Conservation (phyloP, 1,140 invertebrate genomes). For the Drosophila ohnishii region DNA sequence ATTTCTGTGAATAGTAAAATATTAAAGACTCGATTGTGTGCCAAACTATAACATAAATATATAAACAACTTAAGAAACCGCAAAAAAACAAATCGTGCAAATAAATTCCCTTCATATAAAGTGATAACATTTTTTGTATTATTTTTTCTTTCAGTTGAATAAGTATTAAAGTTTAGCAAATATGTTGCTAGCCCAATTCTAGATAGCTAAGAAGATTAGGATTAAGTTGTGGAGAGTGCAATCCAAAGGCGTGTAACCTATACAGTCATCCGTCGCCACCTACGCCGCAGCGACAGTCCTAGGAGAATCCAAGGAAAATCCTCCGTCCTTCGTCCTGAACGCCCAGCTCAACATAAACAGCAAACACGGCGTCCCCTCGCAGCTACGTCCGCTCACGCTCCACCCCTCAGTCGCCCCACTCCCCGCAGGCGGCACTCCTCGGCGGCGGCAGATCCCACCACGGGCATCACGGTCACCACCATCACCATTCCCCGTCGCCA, state of each 20-base stretch:
- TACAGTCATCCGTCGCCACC: background rate
- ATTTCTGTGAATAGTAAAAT: background rate
- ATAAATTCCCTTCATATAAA: background rate
- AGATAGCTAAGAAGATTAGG: slow-evolving; percentile 31
- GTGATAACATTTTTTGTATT: background rate
- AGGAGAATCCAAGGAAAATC: background rate
- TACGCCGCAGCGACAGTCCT: background rate
- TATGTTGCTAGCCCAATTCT: slow-evolving; percentile 70
- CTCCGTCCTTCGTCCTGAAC: background rate
- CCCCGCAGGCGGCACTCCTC: slow-evolving; percentile 58
- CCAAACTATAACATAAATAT: background rate
- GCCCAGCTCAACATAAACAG: slow-evolving; percentile 21
- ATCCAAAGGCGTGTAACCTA: background rate
- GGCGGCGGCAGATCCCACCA: slow-evolving; percentile 31
- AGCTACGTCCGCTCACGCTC: slow-evolving; percentile 70
- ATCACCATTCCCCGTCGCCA: slow-evolving; percentile 27
- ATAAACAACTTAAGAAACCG: no score
- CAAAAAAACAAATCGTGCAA: no score
- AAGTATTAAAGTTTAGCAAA: slow-evolving; percentile 56
- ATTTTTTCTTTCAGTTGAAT: slow-evolving; percentile 44
- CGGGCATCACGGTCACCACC: slow-evolving; percentile 12
- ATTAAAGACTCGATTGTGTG: background rate
- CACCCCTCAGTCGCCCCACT: slow-evolving; percentile 74
- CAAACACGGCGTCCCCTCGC: slow-evolving; percentile 75
- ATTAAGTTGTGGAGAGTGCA: slow-evolving; percentile 13